These are phyloP conservation scores for Tetrao urogallus DNA, from an alignment of 2,113 vertebrate species.

Conservation along the genomic window DNA sequence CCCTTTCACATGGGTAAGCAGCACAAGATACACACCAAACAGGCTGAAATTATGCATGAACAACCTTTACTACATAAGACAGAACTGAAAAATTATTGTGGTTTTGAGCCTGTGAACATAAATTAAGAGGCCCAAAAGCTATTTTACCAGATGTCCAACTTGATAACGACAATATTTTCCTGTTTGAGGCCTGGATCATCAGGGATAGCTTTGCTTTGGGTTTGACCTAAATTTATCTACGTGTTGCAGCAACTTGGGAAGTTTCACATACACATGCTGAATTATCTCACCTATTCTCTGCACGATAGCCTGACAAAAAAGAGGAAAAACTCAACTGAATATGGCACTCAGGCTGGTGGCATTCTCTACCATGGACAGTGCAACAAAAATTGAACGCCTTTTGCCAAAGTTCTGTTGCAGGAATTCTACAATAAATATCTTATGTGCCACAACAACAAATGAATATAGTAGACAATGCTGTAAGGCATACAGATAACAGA, in stretches of 20 bases:
- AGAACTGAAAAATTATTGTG: neutral
- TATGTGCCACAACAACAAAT: accelerated
- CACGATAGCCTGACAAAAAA: neutral
- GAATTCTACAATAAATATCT: neutral
- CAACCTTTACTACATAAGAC: neutral
- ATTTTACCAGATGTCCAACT: neutral
- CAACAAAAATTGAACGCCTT: neutral
- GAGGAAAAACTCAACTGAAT: neutral
- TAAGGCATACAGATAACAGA: neutral
- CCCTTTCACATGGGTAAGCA: neutral
- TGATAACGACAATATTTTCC: neutral
- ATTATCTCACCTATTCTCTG: constrained; percentile 13
- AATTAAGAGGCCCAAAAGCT: neutral
- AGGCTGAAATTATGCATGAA: neutral
- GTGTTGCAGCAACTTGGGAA: neutral
- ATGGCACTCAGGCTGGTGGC: neutral
- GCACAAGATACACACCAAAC: neutral
- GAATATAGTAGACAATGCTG: neutral
- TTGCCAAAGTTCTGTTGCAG: neutral
- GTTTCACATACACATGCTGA: neutral
- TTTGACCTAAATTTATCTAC: constrained; percentile 39
- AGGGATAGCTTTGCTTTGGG: neutral
- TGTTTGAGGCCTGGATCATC: neutral
- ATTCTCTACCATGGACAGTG: neutral
- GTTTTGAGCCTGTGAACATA: neutral